Conservation (phyloP, 2,113 vertebrate genomes). For the Formicarius rufipectus region DNA sequence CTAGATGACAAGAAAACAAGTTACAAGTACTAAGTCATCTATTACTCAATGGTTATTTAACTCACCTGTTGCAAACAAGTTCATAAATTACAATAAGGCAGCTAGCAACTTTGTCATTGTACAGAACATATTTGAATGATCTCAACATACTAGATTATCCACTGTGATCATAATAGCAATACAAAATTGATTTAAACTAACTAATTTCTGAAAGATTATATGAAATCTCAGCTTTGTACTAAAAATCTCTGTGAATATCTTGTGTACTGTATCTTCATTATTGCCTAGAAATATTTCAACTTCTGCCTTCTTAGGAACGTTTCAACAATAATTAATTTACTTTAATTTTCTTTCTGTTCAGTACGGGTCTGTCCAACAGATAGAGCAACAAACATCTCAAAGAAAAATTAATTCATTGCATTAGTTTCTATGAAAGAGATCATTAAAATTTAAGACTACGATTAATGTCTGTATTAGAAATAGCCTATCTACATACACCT, state of each 20-base stretch:
- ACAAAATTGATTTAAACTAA: neutral
- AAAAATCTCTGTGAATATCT: neutral
- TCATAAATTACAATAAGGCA: neutral
- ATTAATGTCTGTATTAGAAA: neutral
- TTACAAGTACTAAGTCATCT: neutral
- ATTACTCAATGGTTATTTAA: neutral
- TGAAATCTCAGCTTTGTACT: neutral
- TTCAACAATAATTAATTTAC: neutral
- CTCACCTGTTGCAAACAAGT: neutral
- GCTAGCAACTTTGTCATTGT: neutral
- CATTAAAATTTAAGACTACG: neutral
- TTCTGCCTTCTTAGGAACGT: neutral
- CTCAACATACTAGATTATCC: neutral
- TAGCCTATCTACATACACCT: fast-evolving
- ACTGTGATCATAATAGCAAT: neutral
- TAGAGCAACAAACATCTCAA: neutral
- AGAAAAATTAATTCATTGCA: neutral
- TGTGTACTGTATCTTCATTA: neutral
- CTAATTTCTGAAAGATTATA: neutral
- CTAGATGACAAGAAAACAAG: constrained; percentile 1
- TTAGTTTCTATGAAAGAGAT: neutral
- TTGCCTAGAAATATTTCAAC: neutral
- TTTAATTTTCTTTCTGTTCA: neutral
- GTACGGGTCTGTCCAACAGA: neutral
- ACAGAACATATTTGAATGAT: neutral